Base-by-base conservation (phyloP, 1,140 invertebrate species). In the Drosophila triauraria region DNA sequence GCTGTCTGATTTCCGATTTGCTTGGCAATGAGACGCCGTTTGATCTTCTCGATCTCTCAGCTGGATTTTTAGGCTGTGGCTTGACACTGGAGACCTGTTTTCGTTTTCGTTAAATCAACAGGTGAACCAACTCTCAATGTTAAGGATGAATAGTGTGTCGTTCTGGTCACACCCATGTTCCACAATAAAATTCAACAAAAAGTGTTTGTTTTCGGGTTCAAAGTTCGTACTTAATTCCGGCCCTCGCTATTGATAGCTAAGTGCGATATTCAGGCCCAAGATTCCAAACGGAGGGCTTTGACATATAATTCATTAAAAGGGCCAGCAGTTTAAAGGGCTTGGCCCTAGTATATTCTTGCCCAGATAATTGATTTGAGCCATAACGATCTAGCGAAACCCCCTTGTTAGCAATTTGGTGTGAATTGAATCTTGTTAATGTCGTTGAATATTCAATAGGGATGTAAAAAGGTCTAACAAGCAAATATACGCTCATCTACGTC, bases 61-160 rank as follows among this genome's bases (percentile, higher is more conserved):
- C 44, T 12, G 44, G 64, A 65, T 64, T 69, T 68, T 71, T 59
- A 35, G 71, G 70, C 51, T 61, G 59, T 68, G 64, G 32, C 67
- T 38, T 61, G 76, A 67, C 59, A 72, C 75, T 78, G 27, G 65
- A 78, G 64, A 78, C 54, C 54, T 65, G 62, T 79, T 70, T 82
- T 76, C 40, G 68, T 47, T 42, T 47, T 48, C 65, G 27, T 70
- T 65, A 57, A 56, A 9, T 35, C 35, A 40, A 56, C 53, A 84
- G 85, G 84, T 87, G 74, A 84, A 71, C 88, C 85, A 90, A 80
- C 84, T 87, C 51, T 78, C 50, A 84, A 75, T 87, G 80, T 80
- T 78, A 88, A 87, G 84, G 84, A 88, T 56, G 20, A 23, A 56
- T 80, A 61, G 51, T 70, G 23, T 57, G 32, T 56, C 65, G 53